Evolutionary conservation across 2,113 vertebrate genomes (phyloP), one percentile per base, ranked within the genome.

Genomic region (Pseudois nayaur): DNA sequence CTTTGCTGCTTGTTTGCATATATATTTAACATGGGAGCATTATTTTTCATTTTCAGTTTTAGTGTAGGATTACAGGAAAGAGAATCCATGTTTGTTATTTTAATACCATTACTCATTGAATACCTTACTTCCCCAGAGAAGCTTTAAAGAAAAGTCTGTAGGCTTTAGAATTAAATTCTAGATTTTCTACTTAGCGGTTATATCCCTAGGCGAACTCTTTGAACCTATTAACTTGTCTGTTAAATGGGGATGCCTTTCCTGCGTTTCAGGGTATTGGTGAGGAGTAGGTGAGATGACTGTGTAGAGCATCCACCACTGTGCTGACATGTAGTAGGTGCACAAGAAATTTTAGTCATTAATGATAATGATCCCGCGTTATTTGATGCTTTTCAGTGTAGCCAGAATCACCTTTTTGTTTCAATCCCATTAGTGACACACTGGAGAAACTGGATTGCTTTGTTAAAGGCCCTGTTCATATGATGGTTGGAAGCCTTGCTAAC

Each of bases 371-470:
- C 93, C 93, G 87, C 95, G 93, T 76, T 89, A 21, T 90, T 82
- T 82, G 89, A 54, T 96, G 92, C 89, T 97, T 93, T 95, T 93
- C 96, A 93, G 93, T 91, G 83, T 96, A 97, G 89, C 96, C 95
- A 97, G 97, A 95, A 92, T 97, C 92, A 95, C 95, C 97, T 94
- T 96, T 97, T 94, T 98, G 95, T 97, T 97, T 97, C 83, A 96
- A 50, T 95, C 86, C 91, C 97, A 82, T 97, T 87, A 91, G 95
- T 96, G 97, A 89, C 95, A 96, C 93, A 78, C 76, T 92, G 97
- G 96, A 97, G 97, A 96, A 55, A 89, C 87, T 97, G 95, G 95
- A 91, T 97, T 78, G 87, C 95, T 96, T 96, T 94, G 89, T 93
- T 97, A 96, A 90, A 97, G 94, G 94, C 89, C 93, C 62, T 64